Conservation (phyloP, 30 jellyfish, hydroid and myxozoan species). For the Clytia hemisphaerica region DNA sequence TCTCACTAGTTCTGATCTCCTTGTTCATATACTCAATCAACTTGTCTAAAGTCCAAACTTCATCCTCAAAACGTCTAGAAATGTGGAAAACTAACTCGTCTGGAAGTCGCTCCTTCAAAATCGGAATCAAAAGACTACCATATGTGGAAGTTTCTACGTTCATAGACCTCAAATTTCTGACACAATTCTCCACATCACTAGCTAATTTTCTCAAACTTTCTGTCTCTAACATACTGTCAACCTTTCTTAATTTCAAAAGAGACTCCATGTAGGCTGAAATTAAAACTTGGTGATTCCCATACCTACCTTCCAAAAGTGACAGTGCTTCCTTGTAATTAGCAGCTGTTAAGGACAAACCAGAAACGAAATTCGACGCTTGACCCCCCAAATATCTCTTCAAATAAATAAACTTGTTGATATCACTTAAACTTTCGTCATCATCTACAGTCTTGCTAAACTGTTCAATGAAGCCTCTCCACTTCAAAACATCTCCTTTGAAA, state of each 20-base stretch:
- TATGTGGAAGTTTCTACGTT: conserved; percentile 28
- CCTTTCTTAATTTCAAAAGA: conserved; percentile 7
- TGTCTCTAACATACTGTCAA: conserved; percentile 1
- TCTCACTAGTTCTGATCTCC: conserved; percentile 34
- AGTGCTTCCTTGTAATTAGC: conserved; percentile 21
- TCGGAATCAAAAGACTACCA: conserved; percentile 20
- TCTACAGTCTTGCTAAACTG: too few relatives aligned
- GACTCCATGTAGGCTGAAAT: conserved; percentile 13
- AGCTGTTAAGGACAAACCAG: conserved; percentile 18
- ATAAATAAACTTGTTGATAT: conserved; percentile 19
- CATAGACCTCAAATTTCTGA: conserved; percentile 12
- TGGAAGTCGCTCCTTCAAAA: conserved; percentile 22
- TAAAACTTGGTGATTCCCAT: conserved; percentile 1
- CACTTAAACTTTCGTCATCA: conserved; percentile 14
- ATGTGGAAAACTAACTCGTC: conserved; percentile 12
- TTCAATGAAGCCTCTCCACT: too few relatives aligned
- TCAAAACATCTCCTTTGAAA: too few relatives aligned
- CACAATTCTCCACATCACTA: conserved; percentile 19
- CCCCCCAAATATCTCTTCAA: too few relatives aligned
- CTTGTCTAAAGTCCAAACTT: conserved; percentile 51
- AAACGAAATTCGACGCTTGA: neutral
- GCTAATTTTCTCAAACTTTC: conserved; percentile 3
- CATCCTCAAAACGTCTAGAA: conserved; percentile 22
- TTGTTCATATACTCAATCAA: conserved; percentile 19
- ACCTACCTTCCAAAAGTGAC: conserved; percentile 1